These are phyloP conservation scores for Premnoplex brunnescens DNA, from an alignment of 2,797 vertebrate genomes.

Conservation along the genomic window DNA sequence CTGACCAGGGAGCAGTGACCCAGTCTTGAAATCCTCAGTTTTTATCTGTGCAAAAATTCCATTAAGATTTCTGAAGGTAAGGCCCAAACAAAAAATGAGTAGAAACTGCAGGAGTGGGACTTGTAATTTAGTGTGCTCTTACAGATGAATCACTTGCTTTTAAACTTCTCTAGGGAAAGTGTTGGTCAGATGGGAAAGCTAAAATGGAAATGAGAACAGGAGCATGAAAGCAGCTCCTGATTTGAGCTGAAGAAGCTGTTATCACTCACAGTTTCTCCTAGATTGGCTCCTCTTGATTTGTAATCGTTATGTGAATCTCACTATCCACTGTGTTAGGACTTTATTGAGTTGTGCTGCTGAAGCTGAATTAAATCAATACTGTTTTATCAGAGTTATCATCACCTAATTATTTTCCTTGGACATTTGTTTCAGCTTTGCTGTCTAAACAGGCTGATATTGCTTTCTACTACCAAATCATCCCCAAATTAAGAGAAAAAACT, in stretches of 20 bases:
- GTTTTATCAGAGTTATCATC: neutral
- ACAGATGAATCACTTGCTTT: slow-evolving; percentile 4
- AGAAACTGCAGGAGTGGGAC: neutral
- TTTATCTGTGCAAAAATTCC: neutral
- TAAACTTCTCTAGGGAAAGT: neutral
- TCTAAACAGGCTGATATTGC: neutral
- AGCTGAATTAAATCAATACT: neutral
- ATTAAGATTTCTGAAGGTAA: neutral
- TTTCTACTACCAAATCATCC: neutral
- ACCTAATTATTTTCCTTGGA: neutral
- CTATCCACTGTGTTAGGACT: neutral
- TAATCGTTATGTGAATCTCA: neutral
- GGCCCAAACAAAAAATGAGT: neutral
- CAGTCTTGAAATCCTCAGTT: neutral
- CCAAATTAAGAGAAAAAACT: neutral
- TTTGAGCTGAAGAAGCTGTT: neutral
- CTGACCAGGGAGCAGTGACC: neutral
- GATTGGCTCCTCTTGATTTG: neutral
- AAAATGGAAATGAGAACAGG: slow-evolving; percentile 15
- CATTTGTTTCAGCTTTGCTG: neutral
- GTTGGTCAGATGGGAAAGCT: slow-evolving; percentile 12
- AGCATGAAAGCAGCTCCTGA: neutral
- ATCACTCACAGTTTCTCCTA: neutral
- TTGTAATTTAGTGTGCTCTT: neutral
- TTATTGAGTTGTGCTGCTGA: neutral